A percentile compares a stretch with the other conserved stretches of the same genome.
phyloP scores from a whole-genome alignment of 30 jellyfish, hydroid and myxozoan species.

The Catostylus mosaicus region DNA sequence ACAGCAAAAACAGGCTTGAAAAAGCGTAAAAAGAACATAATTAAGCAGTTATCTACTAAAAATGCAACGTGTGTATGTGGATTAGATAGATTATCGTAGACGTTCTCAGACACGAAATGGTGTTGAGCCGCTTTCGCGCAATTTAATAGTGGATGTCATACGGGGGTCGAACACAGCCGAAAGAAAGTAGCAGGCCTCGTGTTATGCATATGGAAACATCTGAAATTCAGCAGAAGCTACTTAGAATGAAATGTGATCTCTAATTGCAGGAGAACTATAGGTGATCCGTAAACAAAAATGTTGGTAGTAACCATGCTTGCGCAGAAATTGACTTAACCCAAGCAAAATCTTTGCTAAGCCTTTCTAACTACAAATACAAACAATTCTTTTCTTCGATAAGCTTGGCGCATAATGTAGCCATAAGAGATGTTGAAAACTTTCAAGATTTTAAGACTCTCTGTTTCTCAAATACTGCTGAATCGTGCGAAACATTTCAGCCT shows the following conservation, averaged over 20 bases:
- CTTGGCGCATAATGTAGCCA: too few species aligned
- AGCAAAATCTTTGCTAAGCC: too few species aligned
- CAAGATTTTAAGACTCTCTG: too few species aligned
- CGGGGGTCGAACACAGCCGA: conserved; percentile 4
- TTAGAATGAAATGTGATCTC: neutral
- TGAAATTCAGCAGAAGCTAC: neutral
- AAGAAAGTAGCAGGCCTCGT: neutral
- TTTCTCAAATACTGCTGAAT: too few species aligned
- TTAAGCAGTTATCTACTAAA: conserved; percentile 18
- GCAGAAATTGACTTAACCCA: too few species aligned
- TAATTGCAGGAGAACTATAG: too few species aligned
- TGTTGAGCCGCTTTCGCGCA: conserved; percentile 4
- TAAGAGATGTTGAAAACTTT: too few species aligned
- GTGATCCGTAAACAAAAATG: too few species aligned
- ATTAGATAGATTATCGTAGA: neutral
- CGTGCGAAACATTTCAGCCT: too few species aligned
- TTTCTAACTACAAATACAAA: too few species aligned
- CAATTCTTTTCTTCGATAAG: too few species aligned
- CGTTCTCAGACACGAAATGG: neutral
- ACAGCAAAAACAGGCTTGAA: conserved; percentile 17
- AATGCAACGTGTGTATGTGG: conserved; percentile 8
- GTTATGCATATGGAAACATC: conserved; percentile 10
- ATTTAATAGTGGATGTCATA: conserved; percentile 2
- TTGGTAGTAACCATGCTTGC: too few species aligned
- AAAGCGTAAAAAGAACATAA: conserved; percentile 25